These are phyloP conservation scores for Aphelenchoides besseyi DNA, from an alignment of 1,140 invertebrate genomes.

Conservation along the genomic window DNA sequence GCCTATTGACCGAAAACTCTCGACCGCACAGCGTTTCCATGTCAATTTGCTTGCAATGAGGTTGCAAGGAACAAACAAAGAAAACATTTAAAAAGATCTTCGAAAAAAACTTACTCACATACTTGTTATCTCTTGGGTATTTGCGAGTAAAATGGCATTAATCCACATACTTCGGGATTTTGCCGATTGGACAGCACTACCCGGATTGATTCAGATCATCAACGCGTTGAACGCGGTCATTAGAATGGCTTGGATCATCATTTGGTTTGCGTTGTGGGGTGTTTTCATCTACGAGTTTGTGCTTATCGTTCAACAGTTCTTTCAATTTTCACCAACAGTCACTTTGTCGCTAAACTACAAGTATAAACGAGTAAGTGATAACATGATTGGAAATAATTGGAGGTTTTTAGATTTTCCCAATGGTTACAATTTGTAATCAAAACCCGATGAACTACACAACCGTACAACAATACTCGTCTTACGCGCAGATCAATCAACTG, in stretches of 20 bases:
- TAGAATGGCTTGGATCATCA: conserved; percentile 32
- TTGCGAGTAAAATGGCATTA: conserved; percentile 3
- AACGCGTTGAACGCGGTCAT: conserved; percentile 41
- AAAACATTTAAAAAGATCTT: not conserved
- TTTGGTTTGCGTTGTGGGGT: conserved; percentile 36
- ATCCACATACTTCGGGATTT: conserved; percentile 33
- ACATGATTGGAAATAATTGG: not conserved
- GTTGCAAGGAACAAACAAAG: not conserved
- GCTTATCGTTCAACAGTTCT: conserved; percentile 6
- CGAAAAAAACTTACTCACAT: not conserved
- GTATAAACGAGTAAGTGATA: conserved; percentile 22
- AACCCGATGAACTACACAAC: conserved; percentile 30
- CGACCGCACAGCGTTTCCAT: not conserved
- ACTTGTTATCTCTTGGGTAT: not conserved
- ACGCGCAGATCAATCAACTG: conserved; percentile 21
- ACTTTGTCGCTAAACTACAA: conserved; percentile 23
- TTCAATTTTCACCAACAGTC: conserved; percentile 16
- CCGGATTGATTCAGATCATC: conserved; percentile 40
- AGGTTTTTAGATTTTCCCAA: conserved; percentile 36
- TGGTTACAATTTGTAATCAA: conserved; percentile 39
- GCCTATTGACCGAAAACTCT: not conserved
- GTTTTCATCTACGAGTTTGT: conserved; percentile 36
- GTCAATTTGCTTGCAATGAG: not conserved
- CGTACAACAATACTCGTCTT: conserved; percentile 26
- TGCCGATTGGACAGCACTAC: conserved; percentile 45